A percentile compares a stretch with the other conserved stretches of the same genome.
phyloP scores from a whole-genome alignment of 2,797 vertebrate genomes.

The Chelidonichthys spinosus region DNA sequence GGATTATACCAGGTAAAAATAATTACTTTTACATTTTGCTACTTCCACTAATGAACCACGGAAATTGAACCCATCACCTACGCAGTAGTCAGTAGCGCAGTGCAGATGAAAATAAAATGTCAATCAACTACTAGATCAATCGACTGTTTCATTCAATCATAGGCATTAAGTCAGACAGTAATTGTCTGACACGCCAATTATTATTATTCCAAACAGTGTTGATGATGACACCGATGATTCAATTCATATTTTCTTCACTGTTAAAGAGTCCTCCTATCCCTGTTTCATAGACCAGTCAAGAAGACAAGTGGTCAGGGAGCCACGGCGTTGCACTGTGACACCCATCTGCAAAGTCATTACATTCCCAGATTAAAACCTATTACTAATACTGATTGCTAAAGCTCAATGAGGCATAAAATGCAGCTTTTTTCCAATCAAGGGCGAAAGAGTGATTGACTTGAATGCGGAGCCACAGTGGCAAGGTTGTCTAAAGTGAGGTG shows the following conservation, averaged over 20 bases:
- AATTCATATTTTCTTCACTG: not conserved
- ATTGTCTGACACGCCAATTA: no score
- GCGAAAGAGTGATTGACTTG: conserved; percentile 46
- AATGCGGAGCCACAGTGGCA: conserved; percentile 24
- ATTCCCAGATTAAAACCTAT: conserved; percentile 68
- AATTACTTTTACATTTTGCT: no score
- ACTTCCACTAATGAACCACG: no score
- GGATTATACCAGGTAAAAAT: no score
- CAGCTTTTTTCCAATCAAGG: conserved; percentile 58
- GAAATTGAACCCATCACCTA: no score
- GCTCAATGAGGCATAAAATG: conserved; percentile 67
- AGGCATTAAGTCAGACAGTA: no score
- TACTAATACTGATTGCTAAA: conserved; percentile 70
- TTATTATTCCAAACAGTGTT: no score
- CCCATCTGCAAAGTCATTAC: conserved; percentile 68
- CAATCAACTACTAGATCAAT: no score
- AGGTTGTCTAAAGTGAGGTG: conserved; percentile 19
- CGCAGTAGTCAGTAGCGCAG: no score
- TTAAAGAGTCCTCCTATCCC: not conserved
- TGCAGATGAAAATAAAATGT: no score
- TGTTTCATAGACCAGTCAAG: conserved; percentile 37
- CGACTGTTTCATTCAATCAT: no score
- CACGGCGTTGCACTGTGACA: conserved; percentile 55
- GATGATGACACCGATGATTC: not conserved
- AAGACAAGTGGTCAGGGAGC: conserved; percentile 55